A percentile compares a stretch with the other conserved stretches of the same genome.
These are phyloP conservation scores for Oxygymnocypris stewartii DNA, from an alignment of 2,113 vertebrate genomes.

Conservation along the genomic window DNA sequence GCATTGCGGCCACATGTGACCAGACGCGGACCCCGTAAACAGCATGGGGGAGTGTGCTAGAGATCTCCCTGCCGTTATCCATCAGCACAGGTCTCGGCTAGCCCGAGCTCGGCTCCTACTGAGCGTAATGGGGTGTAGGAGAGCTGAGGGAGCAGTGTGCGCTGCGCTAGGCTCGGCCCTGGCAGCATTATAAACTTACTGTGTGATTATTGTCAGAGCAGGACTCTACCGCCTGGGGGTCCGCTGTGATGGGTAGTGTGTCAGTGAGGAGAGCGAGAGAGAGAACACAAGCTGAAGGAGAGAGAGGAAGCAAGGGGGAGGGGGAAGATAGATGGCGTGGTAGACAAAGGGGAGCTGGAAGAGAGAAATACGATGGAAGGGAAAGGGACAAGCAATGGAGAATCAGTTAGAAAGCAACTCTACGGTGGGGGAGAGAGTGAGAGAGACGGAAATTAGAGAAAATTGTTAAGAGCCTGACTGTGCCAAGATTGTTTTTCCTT, in stretches of 20 bases:
- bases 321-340: conserved; percentile 49
- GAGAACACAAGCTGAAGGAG: conserved; percentile 50
- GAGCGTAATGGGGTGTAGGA: conserved; percentile 79
- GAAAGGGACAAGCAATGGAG: conserved; percentile 64
- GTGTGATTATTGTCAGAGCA: conserved; percentile 71
- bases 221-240: conserved; percentile 68
- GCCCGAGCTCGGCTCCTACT: conserved; percentile 46
- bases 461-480: conserved; percentile 85
- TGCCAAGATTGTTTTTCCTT: conserved; percentile 84
- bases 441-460: conserved; percentile 82
- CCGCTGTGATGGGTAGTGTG: conserved; percentile 68
- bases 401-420: conserved; percentile 65
- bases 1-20: conserved; percentile 33
- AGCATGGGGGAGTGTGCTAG: conserved; percentile 41
- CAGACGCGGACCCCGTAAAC: conserved; percentile 9
- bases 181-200: conserved; percentile 72
- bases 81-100: conserved; percentile 31
- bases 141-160: conserved; percentile 68
- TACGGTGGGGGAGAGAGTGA: conserved; percentile 82
- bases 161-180: conserved; percentile 65
- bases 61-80: conserved; percentile 60
- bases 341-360: conserved; percentile 50
- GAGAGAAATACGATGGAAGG: conserved; percentile 52
- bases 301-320: conserved; percentile 21
- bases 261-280: conserved; percentile 65